Percentiles rank a stretch among this genome's conserved stretches.
These are phyloP conservation scores for Hymenochirus boettgeri DNA, from an alignment of 2,113 vertebrate genomes.

Conservation along the genomic window DNA sequence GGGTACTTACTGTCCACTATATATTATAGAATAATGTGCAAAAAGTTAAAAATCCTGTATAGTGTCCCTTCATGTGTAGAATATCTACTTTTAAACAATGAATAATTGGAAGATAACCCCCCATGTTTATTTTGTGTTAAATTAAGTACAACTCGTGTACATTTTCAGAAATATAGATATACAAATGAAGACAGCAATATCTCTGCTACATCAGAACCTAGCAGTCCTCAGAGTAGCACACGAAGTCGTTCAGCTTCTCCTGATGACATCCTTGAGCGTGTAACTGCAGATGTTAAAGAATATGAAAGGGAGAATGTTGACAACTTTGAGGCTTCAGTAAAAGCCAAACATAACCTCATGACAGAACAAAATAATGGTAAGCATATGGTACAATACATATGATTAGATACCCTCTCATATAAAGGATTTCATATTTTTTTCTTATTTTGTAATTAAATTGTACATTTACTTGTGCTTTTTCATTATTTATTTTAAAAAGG, in stretches of 20 bases:
- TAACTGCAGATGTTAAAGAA: constrained; percentile 93
- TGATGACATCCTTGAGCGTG: constrained; percentile 89
- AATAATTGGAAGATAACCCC: no score
- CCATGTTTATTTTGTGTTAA: no score
- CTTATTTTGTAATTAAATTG: no score
- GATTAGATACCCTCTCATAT: no score
- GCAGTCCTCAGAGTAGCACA: constrained; percentile 91
- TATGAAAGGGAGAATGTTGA: constrained; percentile 94
- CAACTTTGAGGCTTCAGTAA: constrained; percentile 91
- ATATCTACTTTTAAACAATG: no score
- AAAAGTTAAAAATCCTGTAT: no score
- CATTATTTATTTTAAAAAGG: constrained; percentile 57
- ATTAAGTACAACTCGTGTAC: no score
- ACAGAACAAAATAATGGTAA: constrained; percentile 90
- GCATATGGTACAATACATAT: no score
- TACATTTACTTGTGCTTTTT: constrained; percentile 42
- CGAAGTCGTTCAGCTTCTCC: constrained; percentile 91
- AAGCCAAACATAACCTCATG: constrained; percentile 96
- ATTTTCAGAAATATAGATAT: constrained; percentile 90
- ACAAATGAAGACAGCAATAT: constrained; percentile 87
- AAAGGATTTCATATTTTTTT: no score
- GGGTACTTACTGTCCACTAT: no score
- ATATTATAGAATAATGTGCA: no score
- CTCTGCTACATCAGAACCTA: constrained; percentile 84
- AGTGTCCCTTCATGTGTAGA: no score